Base-by-base conservation (phyloP, 2,888 invertebrate genomes). In the Maniola hyperantus region DNA sequence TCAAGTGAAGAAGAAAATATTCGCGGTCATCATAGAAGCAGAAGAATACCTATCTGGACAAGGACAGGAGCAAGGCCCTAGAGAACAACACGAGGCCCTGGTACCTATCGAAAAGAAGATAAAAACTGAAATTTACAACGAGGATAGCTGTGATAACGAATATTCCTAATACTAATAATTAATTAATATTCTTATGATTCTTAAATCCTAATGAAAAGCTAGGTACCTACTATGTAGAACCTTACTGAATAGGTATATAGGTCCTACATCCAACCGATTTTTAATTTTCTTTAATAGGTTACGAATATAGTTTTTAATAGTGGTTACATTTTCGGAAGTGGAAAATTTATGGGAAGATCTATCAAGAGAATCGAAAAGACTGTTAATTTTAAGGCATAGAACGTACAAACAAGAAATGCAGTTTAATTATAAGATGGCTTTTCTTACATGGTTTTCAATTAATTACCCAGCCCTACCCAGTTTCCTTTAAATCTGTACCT, bases 1-100 rank as follows among this genome's bases (percentile, higher is more conserved):
- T 1, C 89, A 89, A 79, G 89, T 91, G 0, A 91, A 91, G 72
- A 91, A 90, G 73, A 91, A 87, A 76, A 89, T 91, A 75, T 91
- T 91, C 68, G 87, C 85, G 0, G 84, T 90, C 5, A 85, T 91
- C 18, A 91, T 91, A 65, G 88, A 90, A 33, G 88, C 91, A 0
- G 91, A 91, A 68, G 90, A 91, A 75, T 77, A 76, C 51, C 73
- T 90, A 8, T 83, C 87, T 2, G 73, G 78, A 8, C 82, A 79
- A 70, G 75, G 72, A 7, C 76, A 76, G 53, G 66, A 69, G 2
- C 11, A 13, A 59, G 64, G n/a, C 39, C 58, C 36, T 44, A 65
- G 50, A 33, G 75, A 73, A 44, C 71, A 71, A 39, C 70, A 72
- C 5, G 73, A 78, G 11, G 67, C 44, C 39, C 71, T 70, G 11